These are phyloP conservation scores for Calypte anna DNA, from an alignment of 2,113 vertebrate species.

Conservation along the genomic window DNA sequence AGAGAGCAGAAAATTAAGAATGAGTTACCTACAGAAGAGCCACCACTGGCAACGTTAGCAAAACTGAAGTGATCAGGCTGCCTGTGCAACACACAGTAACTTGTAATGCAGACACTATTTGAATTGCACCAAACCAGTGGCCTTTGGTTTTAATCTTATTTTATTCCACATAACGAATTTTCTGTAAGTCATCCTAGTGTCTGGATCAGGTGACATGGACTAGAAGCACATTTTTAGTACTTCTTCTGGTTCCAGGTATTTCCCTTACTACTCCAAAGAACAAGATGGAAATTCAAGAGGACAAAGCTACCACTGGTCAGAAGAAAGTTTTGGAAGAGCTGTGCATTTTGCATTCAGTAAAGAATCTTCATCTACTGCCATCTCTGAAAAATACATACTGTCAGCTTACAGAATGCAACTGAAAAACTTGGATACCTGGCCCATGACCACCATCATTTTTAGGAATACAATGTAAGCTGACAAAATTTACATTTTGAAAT, in stretches of 20 bases:
- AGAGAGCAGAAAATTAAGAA: neutral
- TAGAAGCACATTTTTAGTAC: neutral
- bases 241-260: neutral
- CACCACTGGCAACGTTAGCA: neutral
- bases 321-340: neutral
- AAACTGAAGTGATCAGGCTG: neutral
- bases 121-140: neutral
- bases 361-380: neutral
- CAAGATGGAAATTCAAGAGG: neutral
- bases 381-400: neutral
- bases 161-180: neutral
- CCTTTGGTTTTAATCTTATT: neutral
- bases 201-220: neutral
- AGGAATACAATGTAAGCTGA: neutral
- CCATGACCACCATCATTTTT: neutral
- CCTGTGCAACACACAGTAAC: neutral
- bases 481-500: neutral
- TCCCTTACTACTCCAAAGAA: neutral
- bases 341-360: neutral
- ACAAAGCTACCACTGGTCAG: neutral
- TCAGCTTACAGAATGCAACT: neutral
- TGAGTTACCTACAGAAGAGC: neutral
- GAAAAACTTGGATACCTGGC: neutral
- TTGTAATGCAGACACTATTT: neutral
- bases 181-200: neutral